Percentiles rank a stretch among this genome's conserved stretches.
Evolutionary conservation across 2,113 vertebrate species (phyloP).

Genomic region (Coreoperca whiteheadi): DNA sequence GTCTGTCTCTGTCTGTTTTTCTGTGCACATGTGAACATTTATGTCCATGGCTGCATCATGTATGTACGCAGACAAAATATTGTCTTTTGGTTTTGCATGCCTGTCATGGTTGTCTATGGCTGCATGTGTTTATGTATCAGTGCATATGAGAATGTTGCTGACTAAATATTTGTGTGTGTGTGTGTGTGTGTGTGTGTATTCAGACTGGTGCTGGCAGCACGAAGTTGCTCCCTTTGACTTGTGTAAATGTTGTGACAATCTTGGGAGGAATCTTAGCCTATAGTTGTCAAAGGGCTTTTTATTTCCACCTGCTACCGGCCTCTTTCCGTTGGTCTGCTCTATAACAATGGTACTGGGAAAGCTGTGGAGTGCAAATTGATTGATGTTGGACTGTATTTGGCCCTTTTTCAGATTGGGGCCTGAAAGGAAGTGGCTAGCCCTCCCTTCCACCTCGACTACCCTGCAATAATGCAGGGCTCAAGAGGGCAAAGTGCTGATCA

Average conservation of each 20-base stretch:
- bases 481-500: conserved; percentile 71
- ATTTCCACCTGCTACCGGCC: conserved; percentile 87
- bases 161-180: conserved; percentile 44
- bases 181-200: conserved; percentile 22
- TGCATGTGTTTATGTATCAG: conserved; percentile 33
- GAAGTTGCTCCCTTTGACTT: conserved; percentile 63
- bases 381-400: conserved; percentile 85
- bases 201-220: conserved; percentile 52
- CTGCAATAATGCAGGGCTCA: conserved; percentile 52
- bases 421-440: conserved; percentile 78
- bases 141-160: conserved; percentile 33
- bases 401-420: conserved; percentile 81
- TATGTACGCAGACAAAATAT: neutral
- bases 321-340: conserved; percentile 85
- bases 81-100: neutral
- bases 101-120: neutral
- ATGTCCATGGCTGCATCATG: conserved; percentile 7
- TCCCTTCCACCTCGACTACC: conserved; percentile 64
- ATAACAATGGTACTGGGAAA: conserved; percentile 85
- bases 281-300: conserved; percentile 80
- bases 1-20: neutral
- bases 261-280: conserved; percentile 75
- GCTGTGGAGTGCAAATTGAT: conserved; percentile 80
- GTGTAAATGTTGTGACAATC: conserved; percentile 77
- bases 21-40: neutral